Evolutionary conservation across 2,888 invertebrate genomes (phyloP).

Genomic region (Leucozona laternaria): DNA sequence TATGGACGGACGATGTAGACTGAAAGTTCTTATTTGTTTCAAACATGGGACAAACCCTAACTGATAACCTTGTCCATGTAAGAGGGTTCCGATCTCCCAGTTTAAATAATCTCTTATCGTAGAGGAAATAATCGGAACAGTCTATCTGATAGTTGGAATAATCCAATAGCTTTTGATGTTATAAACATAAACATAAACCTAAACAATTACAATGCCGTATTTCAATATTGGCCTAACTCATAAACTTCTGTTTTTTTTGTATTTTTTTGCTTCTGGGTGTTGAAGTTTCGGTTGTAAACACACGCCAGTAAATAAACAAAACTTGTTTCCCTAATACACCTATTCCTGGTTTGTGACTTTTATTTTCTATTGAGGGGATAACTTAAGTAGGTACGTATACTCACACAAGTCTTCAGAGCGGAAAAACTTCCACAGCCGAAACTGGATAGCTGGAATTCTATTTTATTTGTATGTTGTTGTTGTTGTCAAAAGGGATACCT

Average conservation of each 20-base stretch:
- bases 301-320: constrained; percentile 15
- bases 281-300: constrained; percentile 1
- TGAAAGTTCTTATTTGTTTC: too few species aligned
- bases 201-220: constrained; percentile 64
- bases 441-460: constrained; percentile 12
- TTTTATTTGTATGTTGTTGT: constrained; percentile 28
- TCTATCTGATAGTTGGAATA: constrained; percentile 1
- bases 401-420: neutral
- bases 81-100: too few species aligned
- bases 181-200: constrained; percentile 50
- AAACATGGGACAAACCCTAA: too few species aligned
- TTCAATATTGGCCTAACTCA: constrained; percentile 59
- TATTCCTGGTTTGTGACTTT: neutral
- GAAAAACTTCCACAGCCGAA: constrained; percentile 10
- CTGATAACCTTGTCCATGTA: too few species aligned
- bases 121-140: neutral
- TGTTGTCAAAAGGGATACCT: constrained; percentile 23
- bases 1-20: too few species aligned
- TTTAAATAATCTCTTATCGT: too few species aligned
- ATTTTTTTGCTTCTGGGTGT: neutral
- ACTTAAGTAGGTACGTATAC: neutral
- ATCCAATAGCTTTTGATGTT: constrained; percentile 43
- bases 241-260: constrained; percentile 37
- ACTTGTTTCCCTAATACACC: neutral
- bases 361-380: neutral